Base-by-base conservation (phyloP, 2,888 invertebrate species). In the Deroplatys truncata region DNA sequence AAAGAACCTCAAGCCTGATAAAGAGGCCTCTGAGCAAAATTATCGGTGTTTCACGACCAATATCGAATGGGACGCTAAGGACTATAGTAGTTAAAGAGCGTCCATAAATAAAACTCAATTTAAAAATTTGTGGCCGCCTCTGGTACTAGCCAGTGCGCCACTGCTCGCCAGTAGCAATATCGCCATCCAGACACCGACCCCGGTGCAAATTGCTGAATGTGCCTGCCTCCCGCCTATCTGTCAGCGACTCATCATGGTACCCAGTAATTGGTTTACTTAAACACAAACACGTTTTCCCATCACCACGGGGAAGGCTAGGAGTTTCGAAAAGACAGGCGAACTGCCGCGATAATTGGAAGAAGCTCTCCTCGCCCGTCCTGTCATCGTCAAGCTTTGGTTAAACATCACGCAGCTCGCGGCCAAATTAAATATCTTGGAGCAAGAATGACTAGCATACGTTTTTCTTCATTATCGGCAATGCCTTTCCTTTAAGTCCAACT, bases 181-280 rank as follows among this genome's bases (percentile, higher is more conserved):
- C 35, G 35, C 43, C 43, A 43, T 43, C 43, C 13, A 72, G 56
- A 72, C 25, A 72, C 56, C 56, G 56, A 72, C 56, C 56, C 56
- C 43, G n/a, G 28, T 85, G 85, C 49, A 85, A 85, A 85, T 29
- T 85, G 85, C 85, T 85, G 85, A 85, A 72, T 72, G 56, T 72
- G 56, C 56, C 56, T 72, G 56, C 85, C 13, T 15, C n/a, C 35
- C 49, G 85, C 28, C 28, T 28, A 85, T 49, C 85, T 85, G 85
- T 49, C 85, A 49, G 25, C 85, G 35, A 28, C 49, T 49, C 85
- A 49, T 85, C 85, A 85, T 72, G 56, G 20, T 20, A 72, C 56
- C 56, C 85, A 43, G 20, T 85, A 85, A 85, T 85, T 85, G 85
- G 85, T 85, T 85, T 85, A 56, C 84, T 56, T 88, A 28, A 87